Percentiles rank a stretch among this genome's conserved stretches.
Evolutionary conservation across 2,113 vertebrate genomes (phyloP).

Genomic region (Pandion haliaetus): DNA sequence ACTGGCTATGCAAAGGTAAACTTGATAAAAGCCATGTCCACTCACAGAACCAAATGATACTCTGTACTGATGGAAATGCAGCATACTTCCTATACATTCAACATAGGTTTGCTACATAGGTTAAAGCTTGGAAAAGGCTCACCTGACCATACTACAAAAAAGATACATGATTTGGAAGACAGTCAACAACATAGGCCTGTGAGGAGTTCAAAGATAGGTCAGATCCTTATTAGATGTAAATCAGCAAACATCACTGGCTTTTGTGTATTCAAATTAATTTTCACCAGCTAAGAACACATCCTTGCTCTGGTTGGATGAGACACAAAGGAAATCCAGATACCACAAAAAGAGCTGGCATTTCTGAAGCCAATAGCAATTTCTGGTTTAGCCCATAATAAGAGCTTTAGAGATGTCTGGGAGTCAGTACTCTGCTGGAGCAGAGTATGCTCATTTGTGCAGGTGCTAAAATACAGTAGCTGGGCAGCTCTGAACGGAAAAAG

Average conservation of each 20-base stretch:
- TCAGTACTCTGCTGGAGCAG: background rate
- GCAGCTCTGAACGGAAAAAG: slow-evolving; percentile 20
- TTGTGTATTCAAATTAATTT: background rate
- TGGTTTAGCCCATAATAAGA: background rate
- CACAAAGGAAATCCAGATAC: slow-evolving; percentile 11
- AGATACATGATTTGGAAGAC: background rate
- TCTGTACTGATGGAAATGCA: background rate
- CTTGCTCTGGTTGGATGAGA: background rate
- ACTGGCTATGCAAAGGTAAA: background rate
- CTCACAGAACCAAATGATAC: background rate
- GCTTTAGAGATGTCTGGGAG: background rate
- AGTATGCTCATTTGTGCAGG: slow-evolving; percentile 24
- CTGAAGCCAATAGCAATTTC: background rate
- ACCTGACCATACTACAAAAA: background rate
- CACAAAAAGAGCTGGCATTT: background rate
- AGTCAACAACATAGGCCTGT: background rate
- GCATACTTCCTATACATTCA: background rate
- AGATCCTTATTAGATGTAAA: background rate
- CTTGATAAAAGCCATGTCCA: background rate
- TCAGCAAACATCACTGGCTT: background rate
- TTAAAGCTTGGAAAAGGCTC: background rate
- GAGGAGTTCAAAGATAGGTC: background rate
- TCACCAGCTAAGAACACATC: background rate
- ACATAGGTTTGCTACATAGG: rapidly evolving
- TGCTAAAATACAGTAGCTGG: slow-evolving; percentile 39